Conservation (phyloP, 2,888 invertebrate species). For the Trichogramma evanescens region DNA sequence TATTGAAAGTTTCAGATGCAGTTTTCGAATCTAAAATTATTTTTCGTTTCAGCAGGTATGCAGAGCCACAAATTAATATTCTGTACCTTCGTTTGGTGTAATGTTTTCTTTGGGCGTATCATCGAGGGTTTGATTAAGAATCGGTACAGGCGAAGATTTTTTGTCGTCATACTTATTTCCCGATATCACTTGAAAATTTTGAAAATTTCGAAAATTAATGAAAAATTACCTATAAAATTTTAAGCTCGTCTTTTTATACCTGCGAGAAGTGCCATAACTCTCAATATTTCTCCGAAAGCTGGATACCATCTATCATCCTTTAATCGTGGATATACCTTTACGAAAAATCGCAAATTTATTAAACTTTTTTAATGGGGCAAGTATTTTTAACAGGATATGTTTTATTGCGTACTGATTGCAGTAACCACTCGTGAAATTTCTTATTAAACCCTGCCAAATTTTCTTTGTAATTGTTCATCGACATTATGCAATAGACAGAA, state of each 20-base stretch:
- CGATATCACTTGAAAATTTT: not conserved
- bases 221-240: constrained; percentile 4
- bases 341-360: constrained; percentile 21
- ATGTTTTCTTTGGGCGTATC: not conserved
- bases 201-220: constrained; percentile 8
- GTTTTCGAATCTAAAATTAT: not conserved
- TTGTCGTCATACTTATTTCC: not conserved
- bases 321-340: constrained; percentile 51
- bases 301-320: constrained; percentile 58
- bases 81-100: not conserved
- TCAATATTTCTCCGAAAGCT: constrained; percentile 51
- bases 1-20: constrained; percentile 21
- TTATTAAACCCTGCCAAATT: constrained; percentile 49
- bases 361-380: not conserved
- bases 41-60: not conserved
- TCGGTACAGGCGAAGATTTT: not conserved
- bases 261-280: constrained; percentile 45
- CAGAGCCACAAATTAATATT: not conserved
- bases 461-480: constrained; percentile 39
- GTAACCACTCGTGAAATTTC: constrained; percentile 54
- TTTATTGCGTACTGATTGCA: constrained; percentile 43
- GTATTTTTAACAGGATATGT: constrained; percentile 17
- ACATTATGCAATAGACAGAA: constrained; percentile 51
- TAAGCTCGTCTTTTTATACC: constrained; percentile 30
- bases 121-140: not conserved